Evolutionary conservation across 2,797 vertebrate genomes (phyloP), one percentile per base, ranked within the genome.

Genomic region (Gambelia wislizenii): DNA sequence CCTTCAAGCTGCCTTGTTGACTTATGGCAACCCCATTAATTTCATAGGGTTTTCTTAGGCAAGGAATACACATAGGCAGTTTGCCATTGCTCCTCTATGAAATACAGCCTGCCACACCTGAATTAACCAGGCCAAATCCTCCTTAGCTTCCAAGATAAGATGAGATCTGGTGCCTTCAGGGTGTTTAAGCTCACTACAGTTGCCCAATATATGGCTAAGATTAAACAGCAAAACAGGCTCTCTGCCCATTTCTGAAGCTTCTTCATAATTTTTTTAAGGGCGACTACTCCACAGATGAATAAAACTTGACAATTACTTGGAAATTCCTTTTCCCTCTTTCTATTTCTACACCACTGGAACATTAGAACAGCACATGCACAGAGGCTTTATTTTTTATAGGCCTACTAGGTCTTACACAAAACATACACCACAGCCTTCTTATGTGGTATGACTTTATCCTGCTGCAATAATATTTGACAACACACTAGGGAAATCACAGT

Each of bases 351-450:
- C 33, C 36, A 69, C 69, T 75, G 74, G 72, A 44, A 30, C 36
- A 69, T 54, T 75, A 80, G 72, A 44, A 30, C 8, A 84, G n/a
- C 18, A 77, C 49, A 42, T 89, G 85, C 89, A 33, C 10, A 12
- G 76, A 90, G 61, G 56, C 79, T 77, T 44, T 86, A 85, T 44
- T 89, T 70, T 22, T 6, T 4, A 59, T 91, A 12, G n/a, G 54
- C 18, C 92, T 81, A 88, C 85, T 33, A 0, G 77, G 1, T 3
- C 79, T 87, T 84, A 87, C 20, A 84, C 67, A 39, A 87, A 27
- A 2, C 39, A 83, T 6, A 59, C 85, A 52, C 0, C 8, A 36
- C 30, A 79, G 3, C 13, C 30, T 30, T 47, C 10, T 18, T 75
- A 27, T 16, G 54, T 13, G 6, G 0, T 49, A 87, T 36, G 91